A percentile compares a stretch with the other conserved stretches of the same genome.
phyloP scores from a whole-genome alignment of 2,797 vertebrate genomes.

The Octomys mimax region DNA sequence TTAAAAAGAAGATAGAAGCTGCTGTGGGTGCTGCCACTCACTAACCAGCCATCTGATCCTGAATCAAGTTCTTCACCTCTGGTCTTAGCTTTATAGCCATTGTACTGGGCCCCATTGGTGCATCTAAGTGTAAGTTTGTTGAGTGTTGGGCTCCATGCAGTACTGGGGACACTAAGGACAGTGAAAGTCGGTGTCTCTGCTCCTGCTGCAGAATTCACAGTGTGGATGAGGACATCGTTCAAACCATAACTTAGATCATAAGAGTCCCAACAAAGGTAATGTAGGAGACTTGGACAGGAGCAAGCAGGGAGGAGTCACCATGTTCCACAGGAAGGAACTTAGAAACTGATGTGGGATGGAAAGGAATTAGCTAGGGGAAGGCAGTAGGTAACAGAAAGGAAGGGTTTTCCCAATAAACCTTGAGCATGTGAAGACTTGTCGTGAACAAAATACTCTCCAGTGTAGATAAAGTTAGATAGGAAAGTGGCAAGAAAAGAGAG shows the following conservation, averaged over 20 bases:
- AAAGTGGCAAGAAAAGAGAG: neutral
- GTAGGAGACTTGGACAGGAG: neutral
- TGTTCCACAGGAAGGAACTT: slow-evolving; percentile 30
- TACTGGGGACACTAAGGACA: neutral
- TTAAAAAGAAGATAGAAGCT: slow-evolving; percentile 26
- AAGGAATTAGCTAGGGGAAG: slow-evolving; percentile 10
- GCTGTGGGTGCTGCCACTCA: neutral
- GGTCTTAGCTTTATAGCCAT: neutral
- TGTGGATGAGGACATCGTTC: too few relatives aligned
- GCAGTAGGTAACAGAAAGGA: neutral
- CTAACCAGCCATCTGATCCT: neutral
- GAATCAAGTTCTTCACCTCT: slow-evolving; percentile 1
- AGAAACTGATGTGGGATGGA: neutral
- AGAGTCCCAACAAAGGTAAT: neutral
- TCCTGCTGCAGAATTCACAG: neutral
- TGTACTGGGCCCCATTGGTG: neutral
- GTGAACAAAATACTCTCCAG: neutral
- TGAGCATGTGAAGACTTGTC: neutral
- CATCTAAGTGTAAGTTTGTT: neutral
- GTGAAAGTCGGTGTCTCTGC: neutral
- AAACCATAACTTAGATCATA: neutral
- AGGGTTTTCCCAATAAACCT: slow-evolving; percentile 23
- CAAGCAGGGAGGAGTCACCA: neutral
- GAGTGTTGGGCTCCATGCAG: neutral
- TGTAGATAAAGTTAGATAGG: neutral